Conservation (phyloP, 2,797 vertebrate species). For the Remorina albescens region DNA sequence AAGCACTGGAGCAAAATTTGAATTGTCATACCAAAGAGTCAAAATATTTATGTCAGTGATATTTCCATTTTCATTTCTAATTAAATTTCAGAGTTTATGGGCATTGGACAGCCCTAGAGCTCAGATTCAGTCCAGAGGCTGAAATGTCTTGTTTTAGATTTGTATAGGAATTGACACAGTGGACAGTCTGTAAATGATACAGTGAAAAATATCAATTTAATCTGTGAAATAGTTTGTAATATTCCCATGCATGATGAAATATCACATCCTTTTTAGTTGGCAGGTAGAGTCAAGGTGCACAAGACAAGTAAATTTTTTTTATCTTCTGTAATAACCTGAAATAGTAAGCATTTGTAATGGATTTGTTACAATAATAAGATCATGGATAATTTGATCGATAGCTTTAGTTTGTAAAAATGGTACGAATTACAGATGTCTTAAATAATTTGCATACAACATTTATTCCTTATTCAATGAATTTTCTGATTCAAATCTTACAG, state of each 20-base stretch:
- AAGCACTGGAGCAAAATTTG: too few species aligned
- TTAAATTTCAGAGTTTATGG: too few species aligned
- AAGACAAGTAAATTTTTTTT: too few species aligned
- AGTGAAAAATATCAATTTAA: neutral
- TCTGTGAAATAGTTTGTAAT: neutral
- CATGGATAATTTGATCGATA: too few species aligned
- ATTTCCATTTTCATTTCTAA: too few species aligned
- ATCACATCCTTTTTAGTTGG: neutral
- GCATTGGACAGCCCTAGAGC: neutral
- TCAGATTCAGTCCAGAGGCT: conserved; percentile 11
- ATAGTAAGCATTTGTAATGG: too few species aligned
- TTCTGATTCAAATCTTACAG: neutral
- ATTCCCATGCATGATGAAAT: neutral
- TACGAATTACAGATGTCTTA: neutral
- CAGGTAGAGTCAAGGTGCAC: too few species aligned
- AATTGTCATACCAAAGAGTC: too few species aligned
- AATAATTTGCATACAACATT: neutral
- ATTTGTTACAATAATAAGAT: too few species aligned
- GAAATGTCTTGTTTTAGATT: conserved; percentile 34
- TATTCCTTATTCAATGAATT: neutral
- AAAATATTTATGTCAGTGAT: too few species aligned
- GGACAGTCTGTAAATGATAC: neutral
- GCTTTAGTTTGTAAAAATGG: too few species aligned
- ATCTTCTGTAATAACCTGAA: too few species aligned
- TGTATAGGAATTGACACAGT: neutral